These are phyloP conservation scores for Muntiacus reevesi DNA, from an alignment of 2,113 vertebrate genomes.

Conservation along the genomic window DNA sequence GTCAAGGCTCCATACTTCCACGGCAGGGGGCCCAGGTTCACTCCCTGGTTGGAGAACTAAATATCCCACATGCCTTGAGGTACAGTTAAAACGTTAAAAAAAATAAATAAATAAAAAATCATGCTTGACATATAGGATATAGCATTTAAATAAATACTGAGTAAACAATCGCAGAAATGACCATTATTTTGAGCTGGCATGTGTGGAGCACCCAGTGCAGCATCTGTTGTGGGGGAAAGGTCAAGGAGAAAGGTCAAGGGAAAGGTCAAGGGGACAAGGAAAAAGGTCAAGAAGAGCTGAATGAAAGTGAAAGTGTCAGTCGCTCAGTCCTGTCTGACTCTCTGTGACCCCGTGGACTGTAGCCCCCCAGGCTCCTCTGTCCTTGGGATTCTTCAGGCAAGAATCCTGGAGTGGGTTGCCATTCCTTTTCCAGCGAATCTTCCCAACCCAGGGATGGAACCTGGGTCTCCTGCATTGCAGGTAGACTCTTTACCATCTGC, in stretches of 20 bases:
- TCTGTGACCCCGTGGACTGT: neutral
- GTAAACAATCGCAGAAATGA: neutral
- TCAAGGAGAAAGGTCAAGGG: too few species aligned
- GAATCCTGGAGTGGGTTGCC: neutral
- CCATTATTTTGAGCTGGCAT: neutral
- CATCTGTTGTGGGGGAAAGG: neutral
- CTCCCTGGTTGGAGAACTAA: neutral
- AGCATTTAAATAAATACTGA: neutral
- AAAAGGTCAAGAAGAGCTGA: neutral
- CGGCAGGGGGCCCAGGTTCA: neutral
- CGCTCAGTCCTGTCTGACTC: neutral
- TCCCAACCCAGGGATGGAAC: neutral
- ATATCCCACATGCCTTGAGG: neutral
- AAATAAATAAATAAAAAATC: neutral
- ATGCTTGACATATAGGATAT: neutral
- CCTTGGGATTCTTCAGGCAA: neutral
- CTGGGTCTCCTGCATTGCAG: neutral
- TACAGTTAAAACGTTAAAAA: neutral
- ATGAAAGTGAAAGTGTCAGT: neutral
- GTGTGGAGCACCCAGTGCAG: neutral
- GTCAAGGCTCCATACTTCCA: neutral
- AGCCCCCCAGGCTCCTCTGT: neutral
- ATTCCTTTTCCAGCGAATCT: neutral
- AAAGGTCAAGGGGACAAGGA: neutral
- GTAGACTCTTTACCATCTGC: neutral